Conservation (phyloP, 2,797 vertebrate species). For the Erethizon dorsatum region DNA sequence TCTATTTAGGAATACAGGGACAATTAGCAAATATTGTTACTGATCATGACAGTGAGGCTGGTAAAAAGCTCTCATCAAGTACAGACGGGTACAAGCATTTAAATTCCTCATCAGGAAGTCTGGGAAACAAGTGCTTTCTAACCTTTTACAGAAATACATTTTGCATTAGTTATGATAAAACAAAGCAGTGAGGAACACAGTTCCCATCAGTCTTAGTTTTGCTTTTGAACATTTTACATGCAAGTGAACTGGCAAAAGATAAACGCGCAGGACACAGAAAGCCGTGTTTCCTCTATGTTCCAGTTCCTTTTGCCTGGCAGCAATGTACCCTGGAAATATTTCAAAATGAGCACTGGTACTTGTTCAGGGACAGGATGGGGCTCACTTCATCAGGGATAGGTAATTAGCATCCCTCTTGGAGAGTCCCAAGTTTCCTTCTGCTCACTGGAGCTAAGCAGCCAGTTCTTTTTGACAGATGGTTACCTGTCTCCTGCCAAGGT, state of each 20-base stretch:
- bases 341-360: conserved; percentile 35
- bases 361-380: background rate
- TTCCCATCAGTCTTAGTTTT: background rate
- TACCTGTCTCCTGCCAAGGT: conserved; percentile 20
- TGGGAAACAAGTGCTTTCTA: background rate
- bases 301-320: background rate
- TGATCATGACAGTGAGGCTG: background rate
- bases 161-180: background rate
- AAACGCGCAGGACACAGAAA: background rate
- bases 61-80: background rate
- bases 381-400: background rate
- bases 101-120: background rate
- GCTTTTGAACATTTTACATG: background rate
- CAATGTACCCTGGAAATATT: background rate
- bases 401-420: background rate
- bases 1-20: background rate
- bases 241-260: background rate
- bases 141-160: background rate
- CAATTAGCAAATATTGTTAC: background rate
- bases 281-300: background rate
- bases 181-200: background rate
- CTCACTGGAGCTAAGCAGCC: background rate
- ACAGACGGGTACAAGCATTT: background rate
- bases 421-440: background rate
- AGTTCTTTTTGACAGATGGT: conserved; percentile 31